Conservation (phyloP, 2,797 vertebrate genomes). For the Rallus crepitans region DNA sequence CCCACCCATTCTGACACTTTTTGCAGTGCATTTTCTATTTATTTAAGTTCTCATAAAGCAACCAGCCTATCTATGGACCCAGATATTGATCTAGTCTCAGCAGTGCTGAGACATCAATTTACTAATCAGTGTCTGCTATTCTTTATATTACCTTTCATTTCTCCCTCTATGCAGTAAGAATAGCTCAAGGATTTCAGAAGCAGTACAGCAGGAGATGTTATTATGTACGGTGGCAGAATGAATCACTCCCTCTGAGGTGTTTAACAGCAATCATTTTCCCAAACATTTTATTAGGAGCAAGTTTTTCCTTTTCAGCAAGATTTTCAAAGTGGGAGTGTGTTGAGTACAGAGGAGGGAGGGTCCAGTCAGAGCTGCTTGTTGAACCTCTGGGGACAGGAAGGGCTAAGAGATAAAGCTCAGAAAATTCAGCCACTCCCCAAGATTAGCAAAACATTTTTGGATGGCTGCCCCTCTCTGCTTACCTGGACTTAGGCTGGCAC, state of each 20-base stretch:
- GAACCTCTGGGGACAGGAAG: neutral
- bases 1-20: neutral
- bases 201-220: slow-evolving; percentile 3
- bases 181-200: slow-evolving; percentile 18
- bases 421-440: neutral
- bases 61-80: neutral
- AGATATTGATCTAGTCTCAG: slow-evolving; percentile 31
- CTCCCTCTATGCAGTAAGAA: slow-evolving; percentile 22
- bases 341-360: neutral
- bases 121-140: slow-evolving; percentile 19
- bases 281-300: neutral
- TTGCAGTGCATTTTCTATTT: neutral
- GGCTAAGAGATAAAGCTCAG: neutral
- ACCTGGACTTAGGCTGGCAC: neutral
- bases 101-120: slow-evolving; percentile 46
- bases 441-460: neutral
- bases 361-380: neutral
- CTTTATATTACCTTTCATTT: slow-evolving; percentile 47
- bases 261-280: slow-evolving; percentile 32
- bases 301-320: slow-evolving; percentile 31
- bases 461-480: neutral
- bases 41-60: neutral
- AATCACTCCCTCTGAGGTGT: slow-evolving; percentile 7
- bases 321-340: neutral
- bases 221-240: neutral